Base-by-base conservation (phyloP, 2,888 invertebrate genomes). In the Pseudococcus jackbeardsleyi region DNA sequence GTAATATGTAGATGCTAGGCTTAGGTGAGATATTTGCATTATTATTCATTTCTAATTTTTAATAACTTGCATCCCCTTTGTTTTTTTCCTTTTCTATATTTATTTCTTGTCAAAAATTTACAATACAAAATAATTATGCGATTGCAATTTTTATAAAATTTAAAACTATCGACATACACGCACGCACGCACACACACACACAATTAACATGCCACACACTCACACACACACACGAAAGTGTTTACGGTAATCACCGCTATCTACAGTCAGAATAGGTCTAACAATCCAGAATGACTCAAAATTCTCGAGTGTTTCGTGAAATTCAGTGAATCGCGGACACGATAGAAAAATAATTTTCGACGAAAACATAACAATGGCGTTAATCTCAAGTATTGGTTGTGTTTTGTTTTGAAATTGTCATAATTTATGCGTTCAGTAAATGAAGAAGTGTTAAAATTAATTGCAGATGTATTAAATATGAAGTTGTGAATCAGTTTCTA, bases 311-410 rank as follows among this genome's bases (percentile, higher is more conserved):
- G 9, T 19, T 72, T 33, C 7, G 59, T 19, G n/a, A 19, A 72
- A 33, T 72, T 72, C 26, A 26, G 11, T 15, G 46, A 79, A 79
- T 42, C 42, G n/a, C n/a, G 46, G 79, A 79, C 15, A 26, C 68
- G 68, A 72, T 72, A 26, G 33, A 72, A 72, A 59, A 64, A 64
- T 33, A 33, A 33, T 33, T 77, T 79, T 79, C 79, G 17, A 79
- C 42, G 17, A 42, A 79, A 79, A 42, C 79, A 79, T 79, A 79
- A 79, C 79, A 79, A 79, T 79, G 79, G 79, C 79, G 79, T 79
- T 79, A 79, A 79, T 79, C 79, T 42, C 19, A 2, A 17, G 42
- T 79, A 79, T 79, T n/a, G 79, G 79, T 79, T 79, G 79, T 79
- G 79, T 42, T 79, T 79, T 79, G 79, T 79, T 79, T 79, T 79